Evolutionary conservation across 2,888 invertebrate genomes (phyloP), one percentile per base, ranked within the genome.

Genomic region (Apomyelois bistriatella): DNA sequence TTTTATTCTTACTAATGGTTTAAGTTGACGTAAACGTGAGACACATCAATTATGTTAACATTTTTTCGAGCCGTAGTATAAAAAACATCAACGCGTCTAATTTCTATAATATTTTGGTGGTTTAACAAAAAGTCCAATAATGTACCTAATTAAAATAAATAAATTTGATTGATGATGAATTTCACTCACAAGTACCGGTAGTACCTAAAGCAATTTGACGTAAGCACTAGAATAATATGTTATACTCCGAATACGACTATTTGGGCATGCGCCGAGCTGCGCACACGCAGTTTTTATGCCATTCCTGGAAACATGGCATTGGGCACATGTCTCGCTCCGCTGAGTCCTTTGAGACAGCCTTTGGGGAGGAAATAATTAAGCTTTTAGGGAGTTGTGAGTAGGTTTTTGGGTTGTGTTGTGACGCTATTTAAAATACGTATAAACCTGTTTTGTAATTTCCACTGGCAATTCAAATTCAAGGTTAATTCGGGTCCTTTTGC

Each of bases 281-380:
- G 41, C 12, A 66, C 71, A 66, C 64, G 62, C 58, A 62, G 61
- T 64, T 68, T 65, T 69, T 72, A 66, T 71, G 74, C 65, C 53
- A 65, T 79, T 80, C 80, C 82, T 70, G 82, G 77, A 81, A 81
- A 52, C 70, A 65, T 64, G 68, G 66, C 64, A 62, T 65, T 64
- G 69, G 74, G 66, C 62, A 59, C 66, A 59, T 66, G 68, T 65
- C 61, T 54, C 72, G 74, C 67, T 65, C 61, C 65, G 61, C 57
- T 62, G 68, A 58, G 53, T 62, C 72, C 60, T 56, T 52, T 58
- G 63, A 61, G 62, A 60, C 60, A 49, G 49, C 60, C 62, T 58
- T 40, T 42, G 52, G 54, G 5, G 49, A 60, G 58, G 55, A 60
- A 64, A 61, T 64, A 63, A 65, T 61, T 61, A 56, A 52, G 41